Base-by-base conservation (phyloP, 2,888 invertebrate genomes). In the Chloromyia formosa region DNA sequence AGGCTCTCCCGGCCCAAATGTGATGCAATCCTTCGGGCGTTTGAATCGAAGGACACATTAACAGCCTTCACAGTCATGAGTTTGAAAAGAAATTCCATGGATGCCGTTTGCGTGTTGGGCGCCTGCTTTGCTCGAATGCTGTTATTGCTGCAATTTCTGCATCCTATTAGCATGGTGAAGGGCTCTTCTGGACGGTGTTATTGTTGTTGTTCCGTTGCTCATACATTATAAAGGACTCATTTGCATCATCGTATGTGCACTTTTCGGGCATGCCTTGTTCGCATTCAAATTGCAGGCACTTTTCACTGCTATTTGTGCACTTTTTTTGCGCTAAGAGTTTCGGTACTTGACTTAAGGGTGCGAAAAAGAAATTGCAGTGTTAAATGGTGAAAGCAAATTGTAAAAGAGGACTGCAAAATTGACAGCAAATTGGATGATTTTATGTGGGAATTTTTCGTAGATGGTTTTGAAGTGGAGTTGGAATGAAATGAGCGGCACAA, bases 131-230 rank as follows among this genome's bases (percentile, higher is more conserved):
- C 3, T 0, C 18, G 2, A 3, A 18, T 23, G 27, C 12, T 12
- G 56, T 71, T 71, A 53, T 71, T 58, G 58, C 49, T 71, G 71
- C 71, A 71, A 56, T 58, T 71, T 71, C 71, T 71, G 71, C 71
- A 71, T 71, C 35, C 69, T 69, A 69, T 56, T 35, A 54, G 69
- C 56, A 56, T 9, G 23, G 54, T 54, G 56, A 22, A 71, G 71
- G 18, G 40, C 71, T 35, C 56, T 56, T 35, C 40, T 35, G 27
- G 7, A 35, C 27, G 27, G 27, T 35, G 3, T 42, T 42, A n/a
- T 20, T 58, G 56, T 71, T 71, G 58, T 23, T 54, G 9, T 58
- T 54, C 7, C 56, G 27, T 35, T 49, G 35, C 7, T 18, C 58
- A 22, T n/a, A 35, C 20, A 22, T 20, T 53, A 40, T 18, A 20